Base-by-base conservation (phyloP, 2,113 vertebrate species). In the Glaucomys volans region DNA sequence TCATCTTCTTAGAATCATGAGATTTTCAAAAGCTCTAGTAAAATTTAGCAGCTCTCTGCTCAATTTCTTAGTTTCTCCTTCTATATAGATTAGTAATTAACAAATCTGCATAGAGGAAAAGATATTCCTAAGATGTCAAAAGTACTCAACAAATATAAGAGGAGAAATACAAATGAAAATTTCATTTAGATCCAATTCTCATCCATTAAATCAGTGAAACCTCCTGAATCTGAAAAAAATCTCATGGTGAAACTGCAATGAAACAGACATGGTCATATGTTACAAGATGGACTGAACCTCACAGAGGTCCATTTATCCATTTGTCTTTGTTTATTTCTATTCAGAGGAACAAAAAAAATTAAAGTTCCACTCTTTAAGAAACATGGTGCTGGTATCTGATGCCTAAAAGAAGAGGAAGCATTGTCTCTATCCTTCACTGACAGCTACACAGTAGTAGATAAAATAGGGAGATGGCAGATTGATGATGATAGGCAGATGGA, bases 381-480 rank as follows among this genome's bases (percentile, higher is more conserved):
- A 50, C 2, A 37, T 12, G 1, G 8, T 22, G 11, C 2, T 69
- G 26, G 24, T 17, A 8, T 9, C 20, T 32, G 30, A 83, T 37
- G 8, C 18, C 37, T 76, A 74, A 47, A 50, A 35, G 35, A 82
- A 17, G 64, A 32, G 14, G 64, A 59, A 69, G 2, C 0, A 4
- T 35, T 28, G 1, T 8, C 28, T 4, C 14, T n/a, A 1, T 20
- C n/a, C 1, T 4, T 3, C 8, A 22, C 28, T 44, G 40, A 86
- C 0, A 79, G 57, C 18, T 4, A 2, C 22, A 26, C 0, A 5
- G 6, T 32, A 24, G 16, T 12, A 74, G 22, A 42, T 80, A 75
- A 57, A 28, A 50, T 18, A 35, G n/a, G 30, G 20, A 57, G 8
- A 14, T 32, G 14, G 42, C 28, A 71, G 71, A 88, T 4, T 26